Conservation (phyloP, 2,797 vertebrate species). For the Sebastes variabilis region DNA sequence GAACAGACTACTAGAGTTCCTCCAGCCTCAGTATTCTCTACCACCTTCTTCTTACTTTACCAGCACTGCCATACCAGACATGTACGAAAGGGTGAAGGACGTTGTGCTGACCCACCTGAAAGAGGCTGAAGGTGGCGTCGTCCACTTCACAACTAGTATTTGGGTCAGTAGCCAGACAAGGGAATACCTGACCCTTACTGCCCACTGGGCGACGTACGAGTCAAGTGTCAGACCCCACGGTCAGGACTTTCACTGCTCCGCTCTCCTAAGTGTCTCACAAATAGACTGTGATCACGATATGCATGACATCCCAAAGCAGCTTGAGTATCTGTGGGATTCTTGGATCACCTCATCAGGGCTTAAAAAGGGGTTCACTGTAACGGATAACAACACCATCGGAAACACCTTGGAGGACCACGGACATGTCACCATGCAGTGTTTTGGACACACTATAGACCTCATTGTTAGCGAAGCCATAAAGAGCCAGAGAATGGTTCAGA, state of each 20-base stretch:
- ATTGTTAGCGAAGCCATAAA: slow-evolving; percentile 98
- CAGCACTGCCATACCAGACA: slow-evolving; percentile 95
- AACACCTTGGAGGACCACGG: slow-evolving; percentile 91
- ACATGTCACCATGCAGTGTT: slow-evolving; percentile 91
- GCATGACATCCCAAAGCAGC: slow-evolving; percentile 92
- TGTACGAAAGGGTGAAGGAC: slow-evolving; percentile 94
- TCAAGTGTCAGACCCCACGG: slow-evolving; percentile 89
- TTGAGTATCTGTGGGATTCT: slow-evolving; percentile 95
- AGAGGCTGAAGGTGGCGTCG: slow-evolving; percentile 92
- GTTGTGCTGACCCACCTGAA: slow-evolving; percentile 91
- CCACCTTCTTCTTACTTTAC: slow-evolving; percentile 95
- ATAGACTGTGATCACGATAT: slow-evolving; percentile 93
- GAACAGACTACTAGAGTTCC: slow-evolving; percentile 92
- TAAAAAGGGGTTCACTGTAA: slow-evolving; percentile 94
- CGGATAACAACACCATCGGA: slow-evolving; percentile 89
- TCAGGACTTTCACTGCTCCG: slow-evolving; percentile 95
- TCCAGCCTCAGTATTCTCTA: slow-evolving; percentile 95
- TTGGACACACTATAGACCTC: slow-evolving; percentile 93
- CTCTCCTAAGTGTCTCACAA: slow-evolving; percentile 92
- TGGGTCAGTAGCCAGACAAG: slow-evolving; percentile 97
- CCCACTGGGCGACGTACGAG: slow-evolving; percentile 95
- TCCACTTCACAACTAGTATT: slow-evolving; percentile 96
- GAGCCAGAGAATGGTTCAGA: slow-evolving; percentile 98
- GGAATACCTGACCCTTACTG: slow-evolving; percentile 95
- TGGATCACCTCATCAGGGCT: slow-evolving; percentile 95